A percentile compares a stretch with the other conserved stretches of the same genome.
phyloP scores from a whole-genome alignment of 2,113 vertebrate species.

The Poecilia latipinna region DNA sequence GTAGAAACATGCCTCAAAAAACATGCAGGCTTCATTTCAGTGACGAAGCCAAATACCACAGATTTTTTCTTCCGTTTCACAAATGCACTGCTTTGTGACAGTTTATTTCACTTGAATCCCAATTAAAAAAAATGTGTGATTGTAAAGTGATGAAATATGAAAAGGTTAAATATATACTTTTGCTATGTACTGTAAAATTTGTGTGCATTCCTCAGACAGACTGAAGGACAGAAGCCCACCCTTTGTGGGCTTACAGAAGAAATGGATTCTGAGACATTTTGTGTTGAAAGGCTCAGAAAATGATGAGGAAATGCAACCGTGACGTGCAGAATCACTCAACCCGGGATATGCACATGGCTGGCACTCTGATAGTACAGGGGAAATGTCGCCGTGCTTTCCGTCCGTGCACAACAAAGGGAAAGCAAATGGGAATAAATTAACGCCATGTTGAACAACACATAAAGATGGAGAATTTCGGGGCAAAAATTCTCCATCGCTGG shows the following conservation, averaged over 20 bases:
- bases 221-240: constrained; percentile 4
- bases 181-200: no score
- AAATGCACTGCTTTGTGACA: no score
- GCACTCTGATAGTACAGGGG: constrained; percentile 35
- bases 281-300: constrained; percentile 35
- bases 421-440: constrained; percentile 23
- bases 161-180: no score
- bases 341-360: constrained; percentile 39
- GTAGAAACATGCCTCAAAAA: not conserved
- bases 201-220: not conserved
- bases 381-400: constrained; percentile 29
- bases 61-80: no score
- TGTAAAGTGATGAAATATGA: no score
- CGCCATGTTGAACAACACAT: constrained; percentile 4
- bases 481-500: not conserved
- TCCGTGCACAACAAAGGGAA: constrained; percentile 24
- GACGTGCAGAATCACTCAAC: constrained; percentile 43
- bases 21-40: not conserved
- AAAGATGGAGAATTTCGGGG: constrained; percentile 7
- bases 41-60: not conserved
- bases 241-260: constrained; percentile 27
- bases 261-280: constrained; percentile 25
- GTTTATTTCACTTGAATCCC: no score
- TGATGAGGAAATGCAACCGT: constrained; percentile 35
- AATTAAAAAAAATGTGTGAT: no score